Conservation (phyloP, 92 coral and sea anemone species). For the Porites rus region DNA sequence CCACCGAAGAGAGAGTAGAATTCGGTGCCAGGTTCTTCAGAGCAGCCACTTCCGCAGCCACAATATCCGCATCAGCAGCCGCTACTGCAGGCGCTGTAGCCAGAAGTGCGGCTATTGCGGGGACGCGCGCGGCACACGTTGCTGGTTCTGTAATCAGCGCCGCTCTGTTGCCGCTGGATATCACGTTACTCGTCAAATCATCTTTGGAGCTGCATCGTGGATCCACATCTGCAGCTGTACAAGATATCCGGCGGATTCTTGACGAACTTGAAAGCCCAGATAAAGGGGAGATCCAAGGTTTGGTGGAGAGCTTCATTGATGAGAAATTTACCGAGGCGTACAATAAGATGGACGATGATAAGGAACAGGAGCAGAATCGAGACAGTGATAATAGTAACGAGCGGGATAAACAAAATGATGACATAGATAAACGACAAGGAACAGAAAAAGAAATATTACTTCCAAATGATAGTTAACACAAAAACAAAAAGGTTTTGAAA, state of each 20-base stretch:
- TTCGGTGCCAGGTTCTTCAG: constrained; percentile 45
- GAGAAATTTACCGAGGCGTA: constrained; percentile 43
- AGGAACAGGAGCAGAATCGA: too few species aligned
- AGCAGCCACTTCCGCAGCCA: constrained; percentile 2
- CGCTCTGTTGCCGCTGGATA: constrained; percentile 45
- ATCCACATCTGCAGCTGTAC: constrained; percentile 35
- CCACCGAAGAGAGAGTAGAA: constrained; percentile 44
- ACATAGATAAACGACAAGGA: too few species aligned
- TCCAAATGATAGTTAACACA: too few species aligned
- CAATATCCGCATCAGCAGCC: constrained; percentile 42
- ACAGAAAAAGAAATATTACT: too few species aligned
- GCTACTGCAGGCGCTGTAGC: constrained; percentile 44
- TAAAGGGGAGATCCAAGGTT: constrained; percentile 19
- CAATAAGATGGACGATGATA: not conserved
- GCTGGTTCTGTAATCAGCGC: constrained; percentile 38
- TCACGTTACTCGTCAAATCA: constrained; percentile 32
- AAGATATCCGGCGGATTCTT: constrained; percentile 31
- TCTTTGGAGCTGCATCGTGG: constrained; percentile 50
- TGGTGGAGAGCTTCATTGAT: not conserved
- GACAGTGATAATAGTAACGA: too few species aligned
- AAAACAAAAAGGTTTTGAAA: too few species aligned
- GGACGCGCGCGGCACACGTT: constrained; percentile 40
- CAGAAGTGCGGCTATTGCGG: constrained; percentile 22
- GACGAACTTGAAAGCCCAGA: constrained; percentile 37
- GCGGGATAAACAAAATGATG: too few species aligned